Percentiles rank a stretch among this genome's conserved stretches.
phyloP scores from a whole-genome alignment of 2,888 invertebrate species.

The Onchidella celtica region DNA sequence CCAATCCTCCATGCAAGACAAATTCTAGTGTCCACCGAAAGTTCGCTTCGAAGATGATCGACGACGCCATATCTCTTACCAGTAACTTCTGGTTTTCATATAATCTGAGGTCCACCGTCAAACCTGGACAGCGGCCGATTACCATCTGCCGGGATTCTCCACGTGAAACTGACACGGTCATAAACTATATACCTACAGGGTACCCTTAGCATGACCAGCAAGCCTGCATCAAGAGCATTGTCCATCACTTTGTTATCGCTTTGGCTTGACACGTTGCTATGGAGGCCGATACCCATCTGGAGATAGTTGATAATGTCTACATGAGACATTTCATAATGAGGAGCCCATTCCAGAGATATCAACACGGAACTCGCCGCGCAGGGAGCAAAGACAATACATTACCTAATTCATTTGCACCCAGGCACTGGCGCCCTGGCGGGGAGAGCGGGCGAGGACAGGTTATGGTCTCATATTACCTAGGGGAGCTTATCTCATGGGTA shows the following conservation, averaged over 20 bases:
- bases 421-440: no score
- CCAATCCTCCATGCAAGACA: no score
- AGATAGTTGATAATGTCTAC: not conserved
- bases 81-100: no score
- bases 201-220: not conserved
- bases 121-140: no score
- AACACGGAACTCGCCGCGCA: not conserved
- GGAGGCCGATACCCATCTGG: not conserved
- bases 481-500: not conserved
- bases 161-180: not conserved
- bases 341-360: not conserved
- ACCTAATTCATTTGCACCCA: not conserved
- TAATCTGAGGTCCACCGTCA: no score
- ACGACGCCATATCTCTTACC: no score
- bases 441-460: no score
- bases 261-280: not conserved
- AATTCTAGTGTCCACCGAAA: no score
- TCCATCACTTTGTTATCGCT: not conserved
- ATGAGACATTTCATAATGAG: not conserved
- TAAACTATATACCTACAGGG: not conserved
- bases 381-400: not conserved
- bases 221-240: not conserved
- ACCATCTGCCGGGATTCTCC: no score
- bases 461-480: no score
- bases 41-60: no score